phyloP scores from a whole-genome alignment of 2,888 invertebrate genomes.

The Chymomyza fuscimana region DNA sequence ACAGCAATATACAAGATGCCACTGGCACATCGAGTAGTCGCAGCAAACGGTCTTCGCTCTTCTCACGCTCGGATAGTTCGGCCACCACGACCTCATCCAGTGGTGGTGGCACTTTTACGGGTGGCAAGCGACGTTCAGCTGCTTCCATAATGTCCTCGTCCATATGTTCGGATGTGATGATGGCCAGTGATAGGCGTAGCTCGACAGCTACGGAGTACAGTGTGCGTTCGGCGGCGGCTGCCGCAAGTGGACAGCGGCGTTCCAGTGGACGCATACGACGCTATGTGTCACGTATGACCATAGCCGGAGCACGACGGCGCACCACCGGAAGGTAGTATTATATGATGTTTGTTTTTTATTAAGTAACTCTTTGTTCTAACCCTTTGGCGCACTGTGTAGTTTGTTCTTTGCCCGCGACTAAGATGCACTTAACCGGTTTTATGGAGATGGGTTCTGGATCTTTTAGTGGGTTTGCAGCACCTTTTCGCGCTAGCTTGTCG shows the following conservation, averaged over 20 bases:
- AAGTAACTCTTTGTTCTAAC: not conserved
- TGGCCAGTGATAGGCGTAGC: conserved; percentile 77
- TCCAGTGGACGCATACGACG: conserved; percentile 78
- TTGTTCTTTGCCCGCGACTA: not conserved
- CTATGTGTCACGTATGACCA: conserved; percentile 78
- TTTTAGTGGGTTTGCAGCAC: no score
- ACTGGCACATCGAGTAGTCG: conserved; percentile 63
- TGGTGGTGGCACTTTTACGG: conserved; percentile 77
- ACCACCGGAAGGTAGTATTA: conserved; percentile 79
- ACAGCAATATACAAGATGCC: conserved; percentile 77
- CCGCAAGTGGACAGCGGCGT: conserved; percentile 68
- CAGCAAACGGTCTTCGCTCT: conserved; percentile 77
- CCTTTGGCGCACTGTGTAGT: not conserved
- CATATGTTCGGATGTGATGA: conserved; percentile 76
- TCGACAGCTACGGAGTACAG: conserved; percentile 78
- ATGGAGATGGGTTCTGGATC: no score
- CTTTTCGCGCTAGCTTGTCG: no score
- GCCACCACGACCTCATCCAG: conserved; percentile 79
- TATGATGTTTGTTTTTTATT: not conserved
- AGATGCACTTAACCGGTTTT: no score
- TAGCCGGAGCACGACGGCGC: conserved; percentile 78
- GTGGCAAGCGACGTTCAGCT: conserved; percentile 77
- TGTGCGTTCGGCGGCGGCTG: conserved; percentile 57
- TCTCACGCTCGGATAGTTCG: conserved; percentile 79
- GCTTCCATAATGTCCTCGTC: conserved; percentile 79